Evolutionary conservation across 1,140 invertebrate species (phyloP), one percentile per base, ranked within the genome.

Genomic region (Riptortus pedestris): DNA sequence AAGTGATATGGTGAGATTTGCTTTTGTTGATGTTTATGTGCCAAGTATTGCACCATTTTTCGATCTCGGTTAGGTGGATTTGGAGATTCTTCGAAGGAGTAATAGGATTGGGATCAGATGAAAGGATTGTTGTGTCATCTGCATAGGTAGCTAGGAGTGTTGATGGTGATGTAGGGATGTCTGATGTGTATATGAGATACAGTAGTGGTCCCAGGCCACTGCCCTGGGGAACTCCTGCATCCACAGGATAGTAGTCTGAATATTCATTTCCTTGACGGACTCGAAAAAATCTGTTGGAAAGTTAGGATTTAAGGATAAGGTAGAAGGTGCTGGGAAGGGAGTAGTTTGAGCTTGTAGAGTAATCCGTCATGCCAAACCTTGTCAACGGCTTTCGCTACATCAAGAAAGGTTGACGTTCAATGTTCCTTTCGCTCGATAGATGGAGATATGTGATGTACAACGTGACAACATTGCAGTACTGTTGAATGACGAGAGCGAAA

Each of bases 371-470:
- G 65, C 73, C 74, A 76, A 0, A 74, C 71, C 60, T 64, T 67
- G 58, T 78, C 76, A 55, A 76, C 76, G 0, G 74, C 73, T 68
- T 76, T 76, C 57, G 71, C 69, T 2, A 77, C 66, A 43, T 78
- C 76, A 16, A 77, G 68, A 14, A 75, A 64, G 0, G 75, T 26
- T 38, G 71, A 65, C 0, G 65, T 65, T 5, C 71, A 70, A 9
- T 69, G 63, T 48, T 71, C 62, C 2, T 72, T 70, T 65, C 68
- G 68, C 60, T 73, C 74, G 26, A 72, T 73, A 20, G 69, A 68
- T 9, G 66, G 33, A 2, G 62, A 65, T 1, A 77, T 71, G 43
- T 72, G 63, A 60, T n/a, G n/a, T n/a, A n/a, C n/a, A n/a, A n/a
- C n/a, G n/a, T n/a, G n/a, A n/a, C n/a, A n/a, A n/a, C n/a, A n/a